Conservation (phyloP, 2,888 invertebrate genomes). For the Dermolepida albohirtum region DNA sequence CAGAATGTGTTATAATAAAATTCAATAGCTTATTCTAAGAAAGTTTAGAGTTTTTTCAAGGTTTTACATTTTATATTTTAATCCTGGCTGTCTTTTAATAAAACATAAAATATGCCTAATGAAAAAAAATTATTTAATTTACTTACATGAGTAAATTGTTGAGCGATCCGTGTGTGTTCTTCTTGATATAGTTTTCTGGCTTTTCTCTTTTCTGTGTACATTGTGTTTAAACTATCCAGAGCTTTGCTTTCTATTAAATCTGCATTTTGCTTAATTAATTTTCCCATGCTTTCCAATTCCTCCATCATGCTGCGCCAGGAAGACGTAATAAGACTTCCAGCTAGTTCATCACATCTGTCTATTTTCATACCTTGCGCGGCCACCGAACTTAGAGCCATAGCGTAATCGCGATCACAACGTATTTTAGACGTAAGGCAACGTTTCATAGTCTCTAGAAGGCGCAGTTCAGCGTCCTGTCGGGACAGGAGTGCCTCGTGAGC, state of each 20-base stretch:
- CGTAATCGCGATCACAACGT: conserved; percentile 93
- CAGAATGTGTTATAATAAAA: too few relatives aligned
- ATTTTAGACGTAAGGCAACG: conserved; percentile 87
- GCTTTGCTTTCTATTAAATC: conserved; percentile 87
- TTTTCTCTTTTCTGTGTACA: conserved; percentile 89
- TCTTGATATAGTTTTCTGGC: conserved; percentile 90
- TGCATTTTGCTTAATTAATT: conserved; percentile 84
- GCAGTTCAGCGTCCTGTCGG: conserved; percentile 92
- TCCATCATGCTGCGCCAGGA: conserved; percentile 90
- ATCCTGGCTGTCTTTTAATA: too few relatives aligned
- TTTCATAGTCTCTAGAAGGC: conserved; percentile 92
- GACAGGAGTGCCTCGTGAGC: conserved; percentile 92
- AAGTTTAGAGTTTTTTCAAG: too few relatives aligned
- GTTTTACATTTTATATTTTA: too few relatives aligned
- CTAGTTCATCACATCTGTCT: conserved; percentile 80
- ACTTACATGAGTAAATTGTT: conserved; percentile 83
- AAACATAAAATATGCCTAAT: background rate
- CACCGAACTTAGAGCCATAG: conserved; percentile 83
- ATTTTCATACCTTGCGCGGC: conserved; percentile 87
- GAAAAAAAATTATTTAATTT: conserved; percentile 3
- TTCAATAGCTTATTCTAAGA: too few relatives aligned
- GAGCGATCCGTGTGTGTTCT: conserved; percentile 85
- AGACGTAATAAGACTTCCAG: conserved; percentile 76
- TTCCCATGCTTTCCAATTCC: conserved; percentile 88
- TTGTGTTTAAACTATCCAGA: conserved; percentile 81